phyloP scores from a whole-genome alignment of 2,888 invertebrate genomes.

The Drosophila cognata region DNA sequence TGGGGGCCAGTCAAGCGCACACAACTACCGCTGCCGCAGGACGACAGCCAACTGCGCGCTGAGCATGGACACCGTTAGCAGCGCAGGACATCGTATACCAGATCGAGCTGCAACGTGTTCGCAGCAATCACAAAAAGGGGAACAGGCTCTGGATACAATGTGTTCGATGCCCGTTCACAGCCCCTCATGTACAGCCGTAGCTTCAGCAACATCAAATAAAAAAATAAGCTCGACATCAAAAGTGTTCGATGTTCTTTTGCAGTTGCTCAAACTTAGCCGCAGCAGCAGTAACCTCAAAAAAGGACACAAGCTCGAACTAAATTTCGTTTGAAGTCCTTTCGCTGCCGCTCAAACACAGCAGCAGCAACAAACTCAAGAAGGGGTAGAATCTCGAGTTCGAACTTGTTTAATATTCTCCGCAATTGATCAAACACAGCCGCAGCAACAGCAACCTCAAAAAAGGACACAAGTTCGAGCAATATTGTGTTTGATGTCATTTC shows the following conservation, averaged over 20 bases:
- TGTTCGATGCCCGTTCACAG: background rate
- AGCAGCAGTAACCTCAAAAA: background rate
- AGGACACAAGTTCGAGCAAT: background rate
- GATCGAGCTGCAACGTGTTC: slow-evolving; percentile 50
- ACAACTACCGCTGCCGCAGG: slow-evolving; percentile 77
- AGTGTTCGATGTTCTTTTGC: slow-evolving; percentile 1
- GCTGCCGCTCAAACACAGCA: background rate
- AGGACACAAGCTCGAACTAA: background rate
- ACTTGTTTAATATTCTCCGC: background rate
- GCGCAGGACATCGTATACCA: slow-evolving; percentile 30
- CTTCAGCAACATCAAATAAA: background rate
- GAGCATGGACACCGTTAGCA: slow-evolving; percentile 43
- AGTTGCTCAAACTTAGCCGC: background rate
- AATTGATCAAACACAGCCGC: background rate
- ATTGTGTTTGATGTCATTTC: background rate
- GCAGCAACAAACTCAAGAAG: background rate
- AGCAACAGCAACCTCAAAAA: background rate
- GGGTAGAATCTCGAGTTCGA: background rate
- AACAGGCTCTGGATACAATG: background rate
- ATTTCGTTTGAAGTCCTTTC: background rate
- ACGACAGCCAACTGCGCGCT: slow-evolving; percentile 77
- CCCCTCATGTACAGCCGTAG: background rate
- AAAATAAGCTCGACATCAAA: slow-evolving; percentile 1
- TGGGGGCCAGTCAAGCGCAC: slow-evolving; percentile 60
- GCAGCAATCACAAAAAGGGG: background rate